phyloP scores from a whole-genome alignment of 2,888 invertebrate genomes.

The Parnassius glacialis region DNA sequence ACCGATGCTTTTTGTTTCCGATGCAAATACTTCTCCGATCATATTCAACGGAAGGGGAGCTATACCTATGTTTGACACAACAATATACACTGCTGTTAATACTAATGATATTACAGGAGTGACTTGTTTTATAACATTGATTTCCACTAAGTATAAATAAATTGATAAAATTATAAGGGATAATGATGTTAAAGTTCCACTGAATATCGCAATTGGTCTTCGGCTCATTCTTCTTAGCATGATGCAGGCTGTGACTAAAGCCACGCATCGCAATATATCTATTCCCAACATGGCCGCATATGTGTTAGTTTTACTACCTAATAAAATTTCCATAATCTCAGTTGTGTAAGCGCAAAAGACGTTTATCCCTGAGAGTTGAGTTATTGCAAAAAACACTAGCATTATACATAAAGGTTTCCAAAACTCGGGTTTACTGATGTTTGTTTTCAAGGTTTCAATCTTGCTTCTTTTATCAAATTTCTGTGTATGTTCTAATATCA shows the following conservation, averaged over 20 bases:
- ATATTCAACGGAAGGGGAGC: slow-evolving; percentile 87
- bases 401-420: slow-evolving; percentile 82
- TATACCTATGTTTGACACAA: slow-evolving; percentile 82
- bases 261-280: slow-evolving; percentile 82
- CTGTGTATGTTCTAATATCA: slow-evolving; percentile 64
- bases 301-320: slow-evolving; percentile 74
- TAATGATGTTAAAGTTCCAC: slow-evolving; percentile 81
- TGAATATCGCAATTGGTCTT: slow-evolving; percentile 83
- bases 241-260: slow-evolving; percentile 82
- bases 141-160: slow-evolving; percentile 64
- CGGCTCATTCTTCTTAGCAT: slow-evolving; percentile 82
- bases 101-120: slow-evolving; percentile 69
- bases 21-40: slow-evolving; percentile 87
- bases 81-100: slow-evolving; percentile 80
- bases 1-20: slow-evolving; percentile 83
- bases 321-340: slow-evolving; percentile 82
- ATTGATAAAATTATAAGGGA: slow-evolving; percentile 79
- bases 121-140: slow-evolving; percentile 44
- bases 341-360: slow-evolving; percentile 87
- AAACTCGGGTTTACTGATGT: slow-evolving; percentile 79
- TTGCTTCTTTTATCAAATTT: slow-evolving; percentile 55
- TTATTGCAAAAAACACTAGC: slow-evolving; percentile 83
- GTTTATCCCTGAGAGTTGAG: slow-evolving; percentile 86
- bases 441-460: slow-evolving; percentile 54
- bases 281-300: slow-evolving; percentile 84